phyloP scores from a whole-genome alignment of 2,113 vertebrate genomes.

The Mobula birostris region DNA sequence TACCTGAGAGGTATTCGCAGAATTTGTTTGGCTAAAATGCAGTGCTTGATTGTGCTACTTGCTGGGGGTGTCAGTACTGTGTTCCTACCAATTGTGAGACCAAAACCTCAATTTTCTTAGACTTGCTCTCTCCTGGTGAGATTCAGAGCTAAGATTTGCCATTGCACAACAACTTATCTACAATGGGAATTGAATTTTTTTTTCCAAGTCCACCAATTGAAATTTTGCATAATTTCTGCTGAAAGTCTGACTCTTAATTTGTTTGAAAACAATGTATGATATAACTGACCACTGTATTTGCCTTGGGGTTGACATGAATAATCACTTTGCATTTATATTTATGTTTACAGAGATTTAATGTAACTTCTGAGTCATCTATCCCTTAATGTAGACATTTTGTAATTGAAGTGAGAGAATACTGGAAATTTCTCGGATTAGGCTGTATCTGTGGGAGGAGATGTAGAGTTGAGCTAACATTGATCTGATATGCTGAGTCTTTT shows the following conservation, averaged over 20 bases:
- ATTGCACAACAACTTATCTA: not conserved
- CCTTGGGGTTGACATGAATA: not conserved
- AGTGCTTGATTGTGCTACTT: not conserved
- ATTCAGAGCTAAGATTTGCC: not conserved
- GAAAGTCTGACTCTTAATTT: not conserved
- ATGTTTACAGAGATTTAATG: not conserved
- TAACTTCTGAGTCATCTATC: not conserved
- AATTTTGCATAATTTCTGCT: not conserved
- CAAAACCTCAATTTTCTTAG: not conserved
- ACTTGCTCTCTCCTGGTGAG: not conserved
- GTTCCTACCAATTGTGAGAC: not conserved
- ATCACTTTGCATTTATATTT: not conserved
- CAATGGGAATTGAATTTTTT: not conserved
- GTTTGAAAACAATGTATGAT: not conserved
- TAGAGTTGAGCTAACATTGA: too few species aligned
- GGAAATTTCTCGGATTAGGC: too few species aligned
- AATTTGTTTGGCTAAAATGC: not conserved
- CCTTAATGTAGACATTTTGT: too few species aligned
- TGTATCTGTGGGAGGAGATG: too few species aligned
- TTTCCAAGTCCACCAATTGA: not conserved
- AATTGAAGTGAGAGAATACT: too few species aligned
- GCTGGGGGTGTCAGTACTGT: not conserved
- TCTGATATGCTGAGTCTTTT: too few species aligned
- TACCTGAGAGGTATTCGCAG: too few species aligned
- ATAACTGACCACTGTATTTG: not conserved